Evolutionary conservation across 53 echinoderm and acorn worm genomes (phyloP), one percentile per base, ranked within the genome.

Genomic region (Arbacia lixula): DNA sequence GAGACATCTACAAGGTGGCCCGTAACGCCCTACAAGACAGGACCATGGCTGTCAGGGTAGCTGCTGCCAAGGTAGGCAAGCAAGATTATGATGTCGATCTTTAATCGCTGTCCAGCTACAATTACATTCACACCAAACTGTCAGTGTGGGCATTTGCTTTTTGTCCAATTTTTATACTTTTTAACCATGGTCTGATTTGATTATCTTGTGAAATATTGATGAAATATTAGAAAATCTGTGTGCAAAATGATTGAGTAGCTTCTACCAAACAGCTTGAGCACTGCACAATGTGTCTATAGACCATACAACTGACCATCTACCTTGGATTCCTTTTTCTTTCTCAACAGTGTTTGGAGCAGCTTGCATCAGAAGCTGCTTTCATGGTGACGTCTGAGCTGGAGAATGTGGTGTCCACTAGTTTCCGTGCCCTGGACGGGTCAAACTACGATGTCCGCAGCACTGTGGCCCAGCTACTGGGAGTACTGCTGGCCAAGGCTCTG

Each of bases 361-460:
- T 78, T 12, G 39, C 60, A 19, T 5, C 20, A 14, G 79, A 60
- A 40, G 60, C 60, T 3, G 6, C 85, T 19, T 97, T 97, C 67
- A 85, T 97, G 54, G 83, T 94, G 76, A 91, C 97, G 2, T 85
- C 97, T 5, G 97, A 97, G 68, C 58, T 97, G 33, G 97, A 97
- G 84, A 97, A 91, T 73, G 88, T 94, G 51, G 87, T 93, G 17
- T 91, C 93, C 2, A 51, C 91, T 8, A 91, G 97, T 56, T 97
- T 91, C 87, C 74, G 97, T 20, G 89, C 97, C 10, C 85, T 97
- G 6, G 97, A 97, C 36, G 91, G 97, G 12, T 97, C 97, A 36
- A 97, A 94, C 86, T 97, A 97, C 64, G 97, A 97, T 60, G 93
- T 97, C 6, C 94, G 97, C 36, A 93, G 97, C 32, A 86, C 91